Percentiles rank a stretch among this genome's conserved stretches.
Conservation (phyloP, 1,140 invertebrate species). For the Arion vulgaris region DNA sequence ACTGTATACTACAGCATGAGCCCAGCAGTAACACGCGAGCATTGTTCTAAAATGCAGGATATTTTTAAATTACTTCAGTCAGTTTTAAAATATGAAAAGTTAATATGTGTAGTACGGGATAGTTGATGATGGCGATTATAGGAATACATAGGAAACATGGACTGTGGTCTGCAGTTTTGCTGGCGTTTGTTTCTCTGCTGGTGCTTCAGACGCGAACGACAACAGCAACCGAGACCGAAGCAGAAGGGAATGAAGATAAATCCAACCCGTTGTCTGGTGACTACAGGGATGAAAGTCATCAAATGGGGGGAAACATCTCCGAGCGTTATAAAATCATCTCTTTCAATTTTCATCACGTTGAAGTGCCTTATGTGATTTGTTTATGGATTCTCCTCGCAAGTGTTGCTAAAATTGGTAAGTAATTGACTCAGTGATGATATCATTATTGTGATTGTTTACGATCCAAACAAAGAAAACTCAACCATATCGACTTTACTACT, state of each 20-base stretch:
- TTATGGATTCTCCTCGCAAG: slow-evolving; percentile 95
- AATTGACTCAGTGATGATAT: no score
- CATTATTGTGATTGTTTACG: no score
- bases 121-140: slow-evolving; percentile 39
- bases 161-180: not conserved
- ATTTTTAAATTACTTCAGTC: slow-evolving; percentile 34
- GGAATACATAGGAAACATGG: slow-evolving; percentile 39
- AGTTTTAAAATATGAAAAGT: slow-evolving; percentile 29
- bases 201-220: not conserved
- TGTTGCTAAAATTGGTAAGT: slow-evolving; percentile 94
- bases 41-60: not conserved
- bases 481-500: no score
- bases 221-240: not conserved
- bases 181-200: slow-evolving; percentile 10
- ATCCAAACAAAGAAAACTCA: no score
- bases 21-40: slow-evolving; percentile 25
- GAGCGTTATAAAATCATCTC: slow-evolving; percentile 79
- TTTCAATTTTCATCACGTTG: slow-evolving; percentile 89
- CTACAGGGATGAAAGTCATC: slow-evolving; percentile 37
- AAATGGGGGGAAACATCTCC: slow-evolving; percentile 43
- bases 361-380: slow-evolving; percentile 93
- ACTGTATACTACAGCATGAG: no score
- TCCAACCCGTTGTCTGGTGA: not conserved
- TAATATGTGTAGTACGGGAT: slow-evolving; percentile 32
- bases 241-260: slow-evolving; percentile 1